These are phyloP conservation scores for Strongylocentrotus purpuratus DNA, from an alignment of 35 echinoderm and acorn worm species.

Conservation along the genomic window DNA sequence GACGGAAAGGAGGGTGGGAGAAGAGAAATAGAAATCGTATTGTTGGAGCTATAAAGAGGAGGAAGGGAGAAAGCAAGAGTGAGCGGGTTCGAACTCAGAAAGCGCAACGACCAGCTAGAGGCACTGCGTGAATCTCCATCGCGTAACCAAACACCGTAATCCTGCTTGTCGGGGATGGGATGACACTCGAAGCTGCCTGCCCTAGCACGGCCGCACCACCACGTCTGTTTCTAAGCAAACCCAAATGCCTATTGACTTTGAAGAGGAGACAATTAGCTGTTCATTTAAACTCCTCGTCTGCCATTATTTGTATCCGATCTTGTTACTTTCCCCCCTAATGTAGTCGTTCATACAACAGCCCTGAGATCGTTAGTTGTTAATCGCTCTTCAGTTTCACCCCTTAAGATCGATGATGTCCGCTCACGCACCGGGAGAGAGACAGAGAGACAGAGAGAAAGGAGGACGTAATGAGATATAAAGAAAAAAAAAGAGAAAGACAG, in stretches of 20 bases:
- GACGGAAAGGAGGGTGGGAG: background rate
- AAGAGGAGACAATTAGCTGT: constrained; percentile 52
- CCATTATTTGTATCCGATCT: constrained; percentile 44
- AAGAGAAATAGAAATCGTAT: background rate
- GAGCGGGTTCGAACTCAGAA: constrained; percentile 30
- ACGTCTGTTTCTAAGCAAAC: constrained; percentile 44
- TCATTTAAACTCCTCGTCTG: constrained; percentile 53
- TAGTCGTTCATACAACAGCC: background rate
- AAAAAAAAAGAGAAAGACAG: background rate
- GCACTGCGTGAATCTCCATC: background rate
- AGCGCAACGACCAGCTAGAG: background rate
- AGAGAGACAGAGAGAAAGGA: background rate
- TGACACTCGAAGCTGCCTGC: constrained; percentile 8
- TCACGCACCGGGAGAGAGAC: background rate
- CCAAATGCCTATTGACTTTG: constrained; percentile 46
- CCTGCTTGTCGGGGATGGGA: constrained; percentile 5
- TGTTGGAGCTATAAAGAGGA: background rate
- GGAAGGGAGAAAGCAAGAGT: constrained; percentile 17
- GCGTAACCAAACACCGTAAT: constrained; percentile 34
- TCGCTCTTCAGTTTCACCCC: background rate
- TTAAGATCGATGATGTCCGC: background rate
- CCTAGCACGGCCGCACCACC: background rate
- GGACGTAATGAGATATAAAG: no score
- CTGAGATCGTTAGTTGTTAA: background rate
- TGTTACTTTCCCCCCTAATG: background rate